Evolutionary conservation across 2,113 vertebrate species (phyloP), one percentile per base, ranked within the genome.

Genomic region (Polyodon spathula): DNA sequence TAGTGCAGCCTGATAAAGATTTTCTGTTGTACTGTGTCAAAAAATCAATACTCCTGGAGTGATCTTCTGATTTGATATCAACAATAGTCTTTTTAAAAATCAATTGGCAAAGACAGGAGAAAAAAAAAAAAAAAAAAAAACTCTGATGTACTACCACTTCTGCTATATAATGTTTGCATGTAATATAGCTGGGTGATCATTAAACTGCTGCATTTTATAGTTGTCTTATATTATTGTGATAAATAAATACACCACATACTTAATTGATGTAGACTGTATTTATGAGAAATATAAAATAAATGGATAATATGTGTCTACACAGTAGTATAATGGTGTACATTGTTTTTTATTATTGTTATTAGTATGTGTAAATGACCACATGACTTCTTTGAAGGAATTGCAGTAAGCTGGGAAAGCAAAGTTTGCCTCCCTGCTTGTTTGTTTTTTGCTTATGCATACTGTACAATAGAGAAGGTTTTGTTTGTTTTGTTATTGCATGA

Each of bases 1-100:
- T 81, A 86, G 93, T 89, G 87, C 88, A 83, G 73, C 53, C 70
- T 7, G 90, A 94, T 93, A 95, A 94, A 84, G 87, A 87, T 86
- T 88, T 88, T 81, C 90, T 92, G 87, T 90, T 92, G 89, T 88
- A 87, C 77, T 76, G 73, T 83, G 88, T 93, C 81, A 89, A 88
- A 90, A 89, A 90, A 92, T 95, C 94, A 84, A 98, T 96, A 82
- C 68, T 68, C 70, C 60, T 60, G 68, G 56, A 50, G 80, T 60
- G 90, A 91, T 91, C 83, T 78, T 77, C 72, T 76, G 72, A 71
- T 80, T 75, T 73, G 88, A 89, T 92, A 89, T 78, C 85, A 78
- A 78, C 81, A 77, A 80, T 78, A 64, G 85, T 85, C 76, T 86
- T 83, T 80, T 79, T 77, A 74, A 81, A 81, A 84, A 85, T 87